Conservation (phyloP, 2,797 vertebrate genomes). For the Enteromius thamalakanensis region DNA sequence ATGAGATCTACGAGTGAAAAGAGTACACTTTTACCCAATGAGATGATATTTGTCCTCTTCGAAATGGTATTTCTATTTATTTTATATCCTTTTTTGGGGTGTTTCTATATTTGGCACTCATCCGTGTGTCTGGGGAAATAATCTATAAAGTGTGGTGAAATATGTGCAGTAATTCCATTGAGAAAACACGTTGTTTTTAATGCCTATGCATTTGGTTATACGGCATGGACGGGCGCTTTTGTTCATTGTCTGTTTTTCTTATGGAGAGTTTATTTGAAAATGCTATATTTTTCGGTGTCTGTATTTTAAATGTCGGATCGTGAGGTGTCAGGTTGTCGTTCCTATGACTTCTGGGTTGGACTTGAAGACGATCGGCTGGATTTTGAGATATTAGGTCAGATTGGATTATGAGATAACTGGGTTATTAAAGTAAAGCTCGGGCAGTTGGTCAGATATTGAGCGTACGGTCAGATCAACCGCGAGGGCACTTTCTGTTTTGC, state of each 20-base stretch:
- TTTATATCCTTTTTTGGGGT: constrained; percentile 46
- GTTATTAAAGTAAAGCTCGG: not conserved
- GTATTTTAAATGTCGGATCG: constrained; percentile 33
- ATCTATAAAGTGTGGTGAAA: constrained; percentile 49
- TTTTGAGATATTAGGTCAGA: not conserved
- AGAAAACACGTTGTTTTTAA: constrained; percentile 48
- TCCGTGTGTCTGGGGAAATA: constrained; percentile 55
- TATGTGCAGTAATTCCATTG: constrained; percentile 53
- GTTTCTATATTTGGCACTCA: constrained; percentile 53
- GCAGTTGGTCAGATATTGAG: not conserved
- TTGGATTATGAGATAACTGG: not conserved
- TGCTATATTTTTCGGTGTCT: constrained; percentile 46
- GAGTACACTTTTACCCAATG: constrained; percentile 31
- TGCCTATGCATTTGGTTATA: constrained; percentile 45
- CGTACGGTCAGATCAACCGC: not conserved
- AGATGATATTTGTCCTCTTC: constrained; percentile 49
- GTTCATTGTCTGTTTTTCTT: constrained; percentile 50
- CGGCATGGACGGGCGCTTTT: constrained; percentile 32
- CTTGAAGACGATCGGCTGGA: constrained; percentile 17
- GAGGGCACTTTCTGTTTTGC: constrained; percentile 23
- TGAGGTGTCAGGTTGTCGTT: constrained; percentile 11
- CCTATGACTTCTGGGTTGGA: constrained; percentile 21
- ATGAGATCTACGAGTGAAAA: constrained; percentile 31
- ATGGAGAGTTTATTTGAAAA: constrained; percentile 44
- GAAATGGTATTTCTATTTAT: constrained; percentile 49